phyloP scores from a whole-genome alignment of 2,113 vertebrate genomes.

The Lonchura striata region DNA sequence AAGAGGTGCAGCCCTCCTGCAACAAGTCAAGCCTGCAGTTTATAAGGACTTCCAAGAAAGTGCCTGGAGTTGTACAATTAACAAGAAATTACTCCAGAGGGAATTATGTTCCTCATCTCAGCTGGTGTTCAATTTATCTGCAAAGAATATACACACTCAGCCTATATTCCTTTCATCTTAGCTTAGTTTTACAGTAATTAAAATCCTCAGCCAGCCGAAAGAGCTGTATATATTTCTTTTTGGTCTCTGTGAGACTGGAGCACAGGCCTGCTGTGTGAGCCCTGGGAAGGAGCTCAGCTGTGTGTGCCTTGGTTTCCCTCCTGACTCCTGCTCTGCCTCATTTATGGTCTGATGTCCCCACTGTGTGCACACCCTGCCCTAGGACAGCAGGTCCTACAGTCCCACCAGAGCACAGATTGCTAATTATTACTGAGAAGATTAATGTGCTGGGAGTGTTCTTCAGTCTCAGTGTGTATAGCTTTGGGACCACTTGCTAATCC shows the following conservation, averaged over 20 bases:
- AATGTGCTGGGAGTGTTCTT: constrained; percentile 13
- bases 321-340: background rate
- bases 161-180: background rate
- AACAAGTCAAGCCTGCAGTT: background rate
- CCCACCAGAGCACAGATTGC: constrained; percentile 8
- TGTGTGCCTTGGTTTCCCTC: background rate
- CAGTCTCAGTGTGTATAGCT: background rate
- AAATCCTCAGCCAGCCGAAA: background rate
- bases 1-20: background rate
- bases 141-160: background rate
- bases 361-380: background rate
- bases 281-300: background rate
- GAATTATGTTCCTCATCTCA: constrained; percentile 3
- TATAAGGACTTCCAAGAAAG: constrained; percentile 1
- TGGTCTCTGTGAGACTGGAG: background rate
- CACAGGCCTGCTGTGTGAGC: background rate
- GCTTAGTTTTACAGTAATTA: background rate
- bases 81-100: background rate
- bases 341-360: background rate
- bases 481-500: background rate
- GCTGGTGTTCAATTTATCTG: background rate
- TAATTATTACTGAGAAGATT: constrained; percentile 44
- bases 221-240: background rate
- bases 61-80: constrained; percentile 6
- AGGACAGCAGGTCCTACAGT: background rate